Conservation (phyloP, 2,888 invertebrate genomes). For the Opisthograptis luteolata region DNA sequence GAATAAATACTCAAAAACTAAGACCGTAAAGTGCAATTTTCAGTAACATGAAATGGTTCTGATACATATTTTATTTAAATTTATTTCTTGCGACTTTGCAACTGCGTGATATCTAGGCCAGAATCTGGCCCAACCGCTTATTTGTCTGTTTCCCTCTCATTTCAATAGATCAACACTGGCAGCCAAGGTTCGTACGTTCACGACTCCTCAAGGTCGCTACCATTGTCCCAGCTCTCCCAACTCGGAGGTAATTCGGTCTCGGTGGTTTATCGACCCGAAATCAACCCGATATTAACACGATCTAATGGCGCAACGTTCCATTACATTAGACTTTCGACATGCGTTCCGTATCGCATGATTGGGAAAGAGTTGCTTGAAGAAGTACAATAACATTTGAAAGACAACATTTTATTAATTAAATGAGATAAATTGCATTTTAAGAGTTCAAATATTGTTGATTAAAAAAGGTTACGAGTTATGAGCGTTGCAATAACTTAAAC, state of each 20-base stretch:
- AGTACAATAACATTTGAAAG: no score
- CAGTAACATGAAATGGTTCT: no score
- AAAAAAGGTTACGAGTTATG: background rate
- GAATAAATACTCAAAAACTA: no score
- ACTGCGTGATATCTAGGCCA: slow-evolving; percentile 23
- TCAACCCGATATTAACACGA: slow-evolving; percentile 19
- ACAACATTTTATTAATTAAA: no score
- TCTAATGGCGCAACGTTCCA: slow-evolving; percentile 22
- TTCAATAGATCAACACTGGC: slow-evolving; percentile 33
- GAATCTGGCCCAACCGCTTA: slow-evolving; percentile 27
- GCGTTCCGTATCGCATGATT: slow-evolving; percentile 22
- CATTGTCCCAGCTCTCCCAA: slow-evolving; percentile 29
- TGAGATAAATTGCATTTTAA: no score
- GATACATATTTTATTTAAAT: slow-evolving; percentile 12
- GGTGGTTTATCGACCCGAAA: slow-evolving; percentile 24
- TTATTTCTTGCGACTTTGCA: slow-evolving; percentile 13
- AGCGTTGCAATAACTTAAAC: background rate
- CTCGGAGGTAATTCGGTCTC: slow-evolving; percentile 2
- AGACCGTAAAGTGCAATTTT: no score
- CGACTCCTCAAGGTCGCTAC: slow-evolving; percentile 34
- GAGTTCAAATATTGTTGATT: background rate
- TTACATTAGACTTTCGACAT: slow-evolving; percentile 31
- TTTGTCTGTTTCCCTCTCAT: slow-evolving; percentile 33
- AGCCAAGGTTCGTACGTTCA: slow-evolving; percentile 36
- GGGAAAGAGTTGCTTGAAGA: slow-evolving; percentile 13